These are phyloP conservation scores for Nematostella vectensis DNA, from an alignment of 92 coral and sea anemone species.

Conservation along the genomic window DNA sequence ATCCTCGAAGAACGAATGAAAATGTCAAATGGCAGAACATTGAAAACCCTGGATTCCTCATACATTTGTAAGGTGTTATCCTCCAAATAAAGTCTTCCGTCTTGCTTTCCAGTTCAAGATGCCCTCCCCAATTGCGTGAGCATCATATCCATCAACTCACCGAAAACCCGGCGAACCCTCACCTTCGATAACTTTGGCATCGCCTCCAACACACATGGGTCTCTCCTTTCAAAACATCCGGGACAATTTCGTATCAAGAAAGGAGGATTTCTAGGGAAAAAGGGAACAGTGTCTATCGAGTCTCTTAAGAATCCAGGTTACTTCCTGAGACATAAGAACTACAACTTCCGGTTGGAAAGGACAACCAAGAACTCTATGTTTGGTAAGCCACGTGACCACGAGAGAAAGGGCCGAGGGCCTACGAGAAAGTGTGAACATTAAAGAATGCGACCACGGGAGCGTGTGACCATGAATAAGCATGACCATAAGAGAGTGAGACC, in stretches of 20 bases:
- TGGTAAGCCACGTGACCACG: no score
- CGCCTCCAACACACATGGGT: slow-evolving; percentile 38
- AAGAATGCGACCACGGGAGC: no score
- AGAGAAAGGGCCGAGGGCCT: no score
- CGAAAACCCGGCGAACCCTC: slow-evolving; percentile 31
- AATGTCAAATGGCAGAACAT: no score
- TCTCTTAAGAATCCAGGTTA: slow-evolving; percentile 48
- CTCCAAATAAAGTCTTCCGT: no score
- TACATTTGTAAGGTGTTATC: no score
- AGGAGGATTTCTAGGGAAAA: slow-evolving; percentile 46
- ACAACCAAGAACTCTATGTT: slow-evolving; percentile 40
- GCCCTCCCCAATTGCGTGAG: slow-evolving; percentile 40
- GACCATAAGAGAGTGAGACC: no score
- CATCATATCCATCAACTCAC: slow-evolving; percentile 47
- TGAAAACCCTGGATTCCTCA: no score
- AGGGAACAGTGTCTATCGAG: slow-evolving; percentile 72
- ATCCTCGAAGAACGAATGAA: no score
- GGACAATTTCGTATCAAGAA: slow-evolving; percentile 46
- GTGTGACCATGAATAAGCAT: no score
- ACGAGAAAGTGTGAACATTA: no score
- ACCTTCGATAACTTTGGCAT: slow-evolving; percentile 48
- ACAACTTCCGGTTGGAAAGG: slow-evolving; percentile 65
- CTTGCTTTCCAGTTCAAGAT: slow-evolving; percentile 2
- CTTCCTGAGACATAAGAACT: slow-evolving; percentile 73
- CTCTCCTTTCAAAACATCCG: slow-evolving; percentile 44